Conservation (phyloP, 1,140 invertebrate species). For the Polypedilum pembai region DNA sequence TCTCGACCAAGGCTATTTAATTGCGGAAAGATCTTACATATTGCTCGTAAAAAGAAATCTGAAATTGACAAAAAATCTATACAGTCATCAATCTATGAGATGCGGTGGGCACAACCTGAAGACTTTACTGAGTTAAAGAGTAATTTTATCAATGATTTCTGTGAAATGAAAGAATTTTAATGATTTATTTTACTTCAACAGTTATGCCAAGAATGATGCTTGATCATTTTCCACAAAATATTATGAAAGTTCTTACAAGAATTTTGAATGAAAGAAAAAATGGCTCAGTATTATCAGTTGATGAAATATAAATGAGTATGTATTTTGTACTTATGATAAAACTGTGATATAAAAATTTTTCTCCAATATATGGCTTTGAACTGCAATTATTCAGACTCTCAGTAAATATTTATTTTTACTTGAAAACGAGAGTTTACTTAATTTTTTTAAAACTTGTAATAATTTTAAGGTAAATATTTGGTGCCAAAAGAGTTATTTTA, state of each 20-base stretch:
- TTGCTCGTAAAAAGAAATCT: slow-evolving; percentile 57
- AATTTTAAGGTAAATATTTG: no score
- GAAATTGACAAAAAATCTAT: slow-evolving; percentile 54
- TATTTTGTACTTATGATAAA: background rate
- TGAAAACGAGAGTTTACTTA: background rate
- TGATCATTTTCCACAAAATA: slow-evolving; percentile 65
- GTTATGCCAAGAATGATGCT: slow-evolving; percentile 70
- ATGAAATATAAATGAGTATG: background rate
- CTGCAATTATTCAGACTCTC: background rate
- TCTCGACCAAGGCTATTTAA: slow-evolving; percentile 53
- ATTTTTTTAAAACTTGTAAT: no score
- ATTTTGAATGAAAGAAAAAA: slow-evolving; percentile 47
- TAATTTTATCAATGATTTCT: background rate
- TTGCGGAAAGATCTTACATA: slow-evolving; percentile 64
- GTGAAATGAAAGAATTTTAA: background rate
- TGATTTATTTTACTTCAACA: slow-evolving; percentile 11
- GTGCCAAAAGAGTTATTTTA: no score
- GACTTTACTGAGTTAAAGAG: slow-evolving; percentile 64
- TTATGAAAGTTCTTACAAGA: slow-evolving; percentile 55
- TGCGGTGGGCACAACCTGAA: slow-evolving; percentile 66
- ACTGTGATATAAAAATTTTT: slow-evolving; percentile 14
- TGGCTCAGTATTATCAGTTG: background rate
- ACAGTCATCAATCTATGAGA: slow-evolving; percentile 55
- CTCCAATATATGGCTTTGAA: background rate
- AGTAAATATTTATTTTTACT: background rate